Evolutionary conservation across 2,888 invertebrate genomes (phyloP).

Genomic region (Melieria picta): DNA sequence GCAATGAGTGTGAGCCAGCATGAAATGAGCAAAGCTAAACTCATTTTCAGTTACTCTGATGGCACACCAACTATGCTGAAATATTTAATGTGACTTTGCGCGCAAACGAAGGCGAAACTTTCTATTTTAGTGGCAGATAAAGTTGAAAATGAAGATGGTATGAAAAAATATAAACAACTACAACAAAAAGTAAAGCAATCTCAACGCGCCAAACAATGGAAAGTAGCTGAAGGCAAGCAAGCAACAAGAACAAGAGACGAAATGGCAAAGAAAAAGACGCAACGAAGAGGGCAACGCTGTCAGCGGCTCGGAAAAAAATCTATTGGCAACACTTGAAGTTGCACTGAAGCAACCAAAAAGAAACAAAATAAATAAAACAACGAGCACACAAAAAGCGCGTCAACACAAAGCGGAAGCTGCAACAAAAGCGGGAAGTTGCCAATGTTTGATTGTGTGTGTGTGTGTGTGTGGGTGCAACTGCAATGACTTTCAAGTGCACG

Average conservation of each 20-base stretch:
- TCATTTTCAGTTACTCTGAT: slow-evolving; percentile 11
- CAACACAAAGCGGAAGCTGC: slow-evolving; percentile 9
- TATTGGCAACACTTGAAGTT: slow-evolving; percentile 15
- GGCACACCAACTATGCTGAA: not conserved
- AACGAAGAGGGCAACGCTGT: not conserved
- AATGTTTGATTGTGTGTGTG: not conserved
- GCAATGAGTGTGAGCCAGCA: too few relatives aligned
- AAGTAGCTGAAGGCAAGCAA: not conserved
- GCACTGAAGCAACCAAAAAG: not conserved
- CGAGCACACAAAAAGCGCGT: not conserved
- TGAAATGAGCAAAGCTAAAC: not conserved
- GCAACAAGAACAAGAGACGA: not conserved
- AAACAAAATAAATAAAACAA: not conserved
- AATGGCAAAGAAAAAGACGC: not conserved
- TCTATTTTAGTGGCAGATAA: not conserved
- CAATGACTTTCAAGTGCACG: not conserved
- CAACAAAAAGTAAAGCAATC: not conserved
- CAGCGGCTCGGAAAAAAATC: not conserved
- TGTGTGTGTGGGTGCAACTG: not conserved
- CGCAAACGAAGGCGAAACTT: not conserved
- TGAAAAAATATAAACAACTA: not conserved
- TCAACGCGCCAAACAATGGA: not conserved
- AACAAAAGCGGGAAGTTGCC: slow-evolving; percentile 8
- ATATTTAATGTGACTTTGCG: slow-evolving; percentile 5
- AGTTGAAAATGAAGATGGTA: not conserved